Evolutionary conservation across 1,140 invertebrate genomes (phyloP).

Genomic region (Nasonia giraulti): DNA sequence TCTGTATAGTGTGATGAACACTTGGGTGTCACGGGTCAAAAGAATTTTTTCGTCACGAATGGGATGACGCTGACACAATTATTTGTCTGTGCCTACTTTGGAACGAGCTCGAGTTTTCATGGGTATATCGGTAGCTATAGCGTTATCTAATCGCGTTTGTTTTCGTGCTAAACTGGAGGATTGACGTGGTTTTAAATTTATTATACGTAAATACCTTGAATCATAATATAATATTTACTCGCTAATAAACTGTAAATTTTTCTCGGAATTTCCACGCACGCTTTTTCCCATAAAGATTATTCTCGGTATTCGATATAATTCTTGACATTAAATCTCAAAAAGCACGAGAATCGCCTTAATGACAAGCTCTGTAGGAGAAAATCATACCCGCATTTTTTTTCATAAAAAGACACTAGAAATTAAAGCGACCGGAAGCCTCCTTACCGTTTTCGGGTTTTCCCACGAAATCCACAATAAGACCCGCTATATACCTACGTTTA

Average conservation of each 20-base stretch:
- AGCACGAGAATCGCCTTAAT: not conserved
- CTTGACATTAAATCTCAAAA: not conserved
- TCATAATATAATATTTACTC: too few relatives aligned
- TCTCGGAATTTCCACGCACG: not conserved
- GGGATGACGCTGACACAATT: not conserved
- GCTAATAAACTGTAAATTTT: not conserved
- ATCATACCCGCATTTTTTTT: not conserved
- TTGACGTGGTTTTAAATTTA: too few relatives aligned
- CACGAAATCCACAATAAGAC: not conserved
- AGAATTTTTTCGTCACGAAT: constrained; percentile 6
- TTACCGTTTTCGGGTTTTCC: constrained; percentile 5
- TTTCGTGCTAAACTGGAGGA: too few relatives aligned
- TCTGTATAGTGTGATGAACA: not conserved
- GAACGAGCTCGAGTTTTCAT: not conserved
- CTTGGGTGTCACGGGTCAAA: not conserved
- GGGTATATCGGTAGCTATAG: not conserved
- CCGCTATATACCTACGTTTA: not conserved
- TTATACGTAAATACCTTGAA: too few relatives aligned
- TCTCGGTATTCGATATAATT: not conserved
- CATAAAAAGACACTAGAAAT: not conserved
- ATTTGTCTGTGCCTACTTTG: not conserved
- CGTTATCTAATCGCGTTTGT: not conserved
- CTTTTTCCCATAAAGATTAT: not conserved
- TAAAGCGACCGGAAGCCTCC: not conserved
- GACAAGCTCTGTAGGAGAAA: not conserved